Evolutionary conservation across 2,797 vertebrate genomes (phyloP), one percentile per base, ranked within the genome.

Genomic region (Harpagifer antarcticus): DNA sequence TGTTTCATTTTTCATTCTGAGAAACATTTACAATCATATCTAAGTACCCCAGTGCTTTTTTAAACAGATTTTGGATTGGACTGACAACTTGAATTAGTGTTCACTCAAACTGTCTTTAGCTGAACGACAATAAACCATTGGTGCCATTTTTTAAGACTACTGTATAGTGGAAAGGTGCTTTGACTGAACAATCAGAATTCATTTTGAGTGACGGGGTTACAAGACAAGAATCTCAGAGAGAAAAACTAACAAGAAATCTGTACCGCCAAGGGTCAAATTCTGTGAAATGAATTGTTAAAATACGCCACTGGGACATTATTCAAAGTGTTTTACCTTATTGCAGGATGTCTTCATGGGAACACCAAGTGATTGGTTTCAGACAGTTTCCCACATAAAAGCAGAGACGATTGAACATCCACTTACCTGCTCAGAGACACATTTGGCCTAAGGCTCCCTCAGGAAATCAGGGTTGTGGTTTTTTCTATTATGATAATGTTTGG

Each of bases 391-490:
- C 58, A 44, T 47, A 43, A 60, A 68, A 79, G 50, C 7, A 70
- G 47, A 50, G 71, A 76, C 12, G 23, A 42, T 13, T 19, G 44
- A 11, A 68, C 16, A 20, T 23, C 43, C 45, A 48, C 47, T 70
- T 47, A 69, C 59, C 72, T 76, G 65, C 56, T 67, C 48, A 49
- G 47, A 70, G 19, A 58, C 58, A 55, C 59, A 55, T 58, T 48
- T 62, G 20, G n/a, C 53, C 68, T 20, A 59, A 58, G 44, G 19
- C 66, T 83, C 74, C 50, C 44, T 45, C 4, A 20, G 80, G 83
- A 83, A 77, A 81, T 83, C 63, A 77, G 3, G 23, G 19, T 58
- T 74, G 40, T 59, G 47, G 75, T 69, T 14, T 40, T 63, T 45
- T 60, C 42, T 59, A 53, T 67, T 45, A 48, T 72, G 55, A 67